These are phyloP conservation scores for Luperina nickerlii DNA, from an alignment of 2,888 invertebrate species.

Conservation along the genomic window DNA sequence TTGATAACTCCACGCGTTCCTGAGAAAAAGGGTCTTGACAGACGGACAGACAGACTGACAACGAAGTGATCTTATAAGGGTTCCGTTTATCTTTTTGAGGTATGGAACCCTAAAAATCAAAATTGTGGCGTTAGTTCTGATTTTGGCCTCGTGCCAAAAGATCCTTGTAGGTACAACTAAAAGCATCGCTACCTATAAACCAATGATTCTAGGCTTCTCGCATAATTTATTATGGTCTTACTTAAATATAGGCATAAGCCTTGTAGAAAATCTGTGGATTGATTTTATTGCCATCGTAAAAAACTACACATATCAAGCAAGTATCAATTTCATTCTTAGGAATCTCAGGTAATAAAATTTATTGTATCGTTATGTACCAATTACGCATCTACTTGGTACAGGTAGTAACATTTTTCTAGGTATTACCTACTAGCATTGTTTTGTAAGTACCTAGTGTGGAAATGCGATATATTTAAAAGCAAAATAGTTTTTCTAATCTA, in stretches of 20 bases:
- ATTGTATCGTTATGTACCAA: background rate
- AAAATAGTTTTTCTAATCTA: conserved; percentile 33
- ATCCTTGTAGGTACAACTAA: background rate
- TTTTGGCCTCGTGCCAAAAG: background rate
- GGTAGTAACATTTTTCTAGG: conserved; percentile 17
- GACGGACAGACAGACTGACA: too few relatives aligned
- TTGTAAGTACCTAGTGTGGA: conserved; percentile 30
- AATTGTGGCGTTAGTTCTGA: background rate
- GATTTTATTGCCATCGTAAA: background rate
- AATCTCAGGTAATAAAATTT: background rate
- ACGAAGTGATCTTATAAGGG: too few relatives aligned
- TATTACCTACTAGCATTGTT: conserved; percentile 34
- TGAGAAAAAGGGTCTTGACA: too few relatives aligned
- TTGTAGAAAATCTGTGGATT: background rate
- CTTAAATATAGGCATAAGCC: background rate
- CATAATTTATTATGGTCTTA: background rate
- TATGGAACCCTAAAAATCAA: too few relatives aligned
- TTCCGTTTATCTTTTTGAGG: too few relatives aligned
- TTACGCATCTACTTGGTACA: background rate
- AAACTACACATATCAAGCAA: background rate
- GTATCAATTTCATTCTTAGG: background rate
- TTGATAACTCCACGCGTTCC: too few relatives aligned
- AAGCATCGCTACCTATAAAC: too few relatives aligned
- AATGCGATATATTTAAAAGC: conserved; percentile 42
- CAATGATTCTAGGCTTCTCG: background rate